Percentiles rank a stretch among this genome's conserved stretches.
Evolutionary conservation across 2,888 invertebrate species (phyloP).

Genomic region (Callinectes sapidus): DNA sequence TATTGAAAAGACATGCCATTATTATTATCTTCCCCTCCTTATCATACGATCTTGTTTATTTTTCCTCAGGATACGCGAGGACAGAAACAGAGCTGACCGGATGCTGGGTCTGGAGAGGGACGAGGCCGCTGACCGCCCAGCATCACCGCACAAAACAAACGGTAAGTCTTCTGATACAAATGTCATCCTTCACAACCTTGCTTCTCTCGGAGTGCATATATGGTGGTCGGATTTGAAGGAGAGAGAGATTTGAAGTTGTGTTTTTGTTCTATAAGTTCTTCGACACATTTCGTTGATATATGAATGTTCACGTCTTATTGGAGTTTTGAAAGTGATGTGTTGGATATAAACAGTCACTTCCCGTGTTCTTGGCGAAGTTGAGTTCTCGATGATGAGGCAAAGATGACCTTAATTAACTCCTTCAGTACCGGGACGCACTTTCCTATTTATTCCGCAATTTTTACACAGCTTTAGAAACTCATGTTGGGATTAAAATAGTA

Average conservation of each 20-base stretch:
- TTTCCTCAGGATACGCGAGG: conserved; percentile 68
- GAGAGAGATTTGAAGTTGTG: background rate
- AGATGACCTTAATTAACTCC: no score
- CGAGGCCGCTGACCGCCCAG: conserved; percentile 56
- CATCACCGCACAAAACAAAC: conserved; percentile 69
- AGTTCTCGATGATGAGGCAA: background rate
- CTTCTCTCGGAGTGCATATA: background rate
- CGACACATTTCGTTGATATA: background rate
- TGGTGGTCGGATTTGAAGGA: background rate
- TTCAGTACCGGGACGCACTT: no score
- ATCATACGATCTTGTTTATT: background rate
- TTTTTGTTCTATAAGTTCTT: background rate
- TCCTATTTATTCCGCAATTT: no score
- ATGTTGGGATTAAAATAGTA: no score
- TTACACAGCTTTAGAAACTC: no score
- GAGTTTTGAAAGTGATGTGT: background rate
- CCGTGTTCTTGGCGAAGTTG: background rate
- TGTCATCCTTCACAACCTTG: background rate
- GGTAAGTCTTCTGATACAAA: conserved; percentile 48
- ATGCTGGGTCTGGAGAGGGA: conserved; percentile 70
- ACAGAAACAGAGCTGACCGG: conserved; percentile 66
- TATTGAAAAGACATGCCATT: no score
- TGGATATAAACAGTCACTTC: background rate
- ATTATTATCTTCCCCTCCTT: no score
- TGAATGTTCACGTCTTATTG: background rate